Evolutionary conservation across 2,888 invertebrate genomes (phyloP).

Genomic region (Ormyrus nitidulus): DNA sequence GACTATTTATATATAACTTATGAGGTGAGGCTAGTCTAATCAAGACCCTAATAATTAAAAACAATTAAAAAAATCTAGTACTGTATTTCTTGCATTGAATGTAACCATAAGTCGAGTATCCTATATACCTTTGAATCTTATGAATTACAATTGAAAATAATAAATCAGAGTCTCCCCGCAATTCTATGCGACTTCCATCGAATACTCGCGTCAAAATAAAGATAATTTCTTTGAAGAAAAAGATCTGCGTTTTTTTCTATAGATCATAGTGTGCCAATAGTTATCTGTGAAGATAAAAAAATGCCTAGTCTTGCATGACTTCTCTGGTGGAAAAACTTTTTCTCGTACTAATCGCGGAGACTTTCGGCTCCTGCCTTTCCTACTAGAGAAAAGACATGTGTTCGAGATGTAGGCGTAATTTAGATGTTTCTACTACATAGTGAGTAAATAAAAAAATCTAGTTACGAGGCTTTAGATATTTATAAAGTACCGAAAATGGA

Average conservation of each 20-base stretch:
- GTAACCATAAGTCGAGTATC: conserved; percentile 24
- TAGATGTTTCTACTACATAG: conserved; percentile 40
- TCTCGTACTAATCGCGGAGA: background rate
- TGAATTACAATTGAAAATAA: background rate
- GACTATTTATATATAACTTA: conserved; percentile 1
- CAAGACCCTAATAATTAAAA: background rate
- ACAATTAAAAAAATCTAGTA: background rate
- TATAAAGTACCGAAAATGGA: conserved; percentile 37
- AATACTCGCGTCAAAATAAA: conserved; percentile 7
- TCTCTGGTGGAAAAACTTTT: conserved; percentile 29
- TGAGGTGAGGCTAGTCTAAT: background rate
- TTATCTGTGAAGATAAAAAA: conserved; percentile 33
- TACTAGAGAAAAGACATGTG: conserved; percentile 2
- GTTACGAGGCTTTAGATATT: conserved; percentile 47
- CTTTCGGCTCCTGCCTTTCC: background rate
- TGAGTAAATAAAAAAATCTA: conserved; percentile 22
- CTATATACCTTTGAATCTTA: conserved; percentile 2
- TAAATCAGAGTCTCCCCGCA: conserved; percentile 22
- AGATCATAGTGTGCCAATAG: conserved; percentile 54
- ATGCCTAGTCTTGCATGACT: conserved; percentile 41
- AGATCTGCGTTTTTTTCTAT: conserved; percentile 25
- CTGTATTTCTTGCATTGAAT: conserved; percentile 1
- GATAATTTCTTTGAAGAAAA: background rate
- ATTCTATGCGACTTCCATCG: conserved; percentile 34
- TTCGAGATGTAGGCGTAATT: background rate